A percentile compares a stretch with the other conserved stretches of the same genome.
These are phyloP conservation scores for Protaetia brevitarsis DNA, from an alignment of 1,140 invertebrate species.

Conservation along the genomic window DNA sequence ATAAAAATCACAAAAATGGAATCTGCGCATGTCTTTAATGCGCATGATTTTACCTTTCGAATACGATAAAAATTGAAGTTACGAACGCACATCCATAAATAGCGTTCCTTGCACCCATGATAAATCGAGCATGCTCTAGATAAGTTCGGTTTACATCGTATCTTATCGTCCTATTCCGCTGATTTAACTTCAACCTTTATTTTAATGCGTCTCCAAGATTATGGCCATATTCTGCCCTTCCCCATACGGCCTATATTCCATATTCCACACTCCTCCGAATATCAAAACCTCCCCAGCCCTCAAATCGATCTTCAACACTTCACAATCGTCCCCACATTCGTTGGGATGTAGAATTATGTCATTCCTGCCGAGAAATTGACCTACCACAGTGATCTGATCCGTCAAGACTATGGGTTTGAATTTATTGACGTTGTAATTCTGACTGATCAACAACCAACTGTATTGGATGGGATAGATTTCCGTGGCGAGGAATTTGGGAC, in stretches of 20 bases:
- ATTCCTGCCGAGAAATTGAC: conserved; percentile 69
- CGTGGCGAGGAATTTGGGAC: conserved; percentile 73
- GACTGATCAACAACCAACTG: conserved; percentile 78
- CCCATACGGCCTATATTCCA: conserved; percentile 70
- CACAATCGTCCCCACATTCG: conserved; percentile 68
- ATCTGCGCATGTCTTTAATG: too few relatives aligned
- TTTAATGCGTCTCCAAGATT: conserved; percentile 68
- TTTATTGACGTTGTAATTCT: conserved; percentile 68
- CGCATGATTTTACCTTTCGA: too few relatives aligned
- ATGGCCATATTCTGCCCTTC: conserved; percentile 69
- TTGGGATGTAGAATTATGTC: conserved; percentile 64
- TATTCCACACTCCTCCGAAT: conserved; percentile 70
- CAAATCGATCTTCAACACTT: conserved; percentile 61
- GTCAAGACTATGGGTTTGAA: conserved; percentile 71
- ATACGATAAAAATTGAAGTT: too few relatives aligned
- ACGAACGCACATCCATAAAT: too few relatives aligned
- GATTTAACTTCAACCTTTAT: not conserved
- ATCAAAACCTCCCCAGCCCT: conserved; percentile 69
- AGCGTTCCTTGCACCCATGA: too few relatives aligned
- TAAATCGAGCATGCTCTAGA: too few relatives aligned
- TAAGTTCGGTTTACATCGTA: too few relatives aligned
- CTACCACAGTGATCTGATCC: conserved; percentile 67
- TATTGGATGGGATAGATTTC: conserved; percentile 72
- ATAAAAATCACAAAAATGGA: too few relatives aligned
- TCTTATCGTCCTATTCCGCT: too few relatives aligned